Evolutionary conservation across 2,888 invertebrate genomes (phyloP), one percentile per base, ranked within the genome.

Genomic region (Acholoe squamosa): DNA sequence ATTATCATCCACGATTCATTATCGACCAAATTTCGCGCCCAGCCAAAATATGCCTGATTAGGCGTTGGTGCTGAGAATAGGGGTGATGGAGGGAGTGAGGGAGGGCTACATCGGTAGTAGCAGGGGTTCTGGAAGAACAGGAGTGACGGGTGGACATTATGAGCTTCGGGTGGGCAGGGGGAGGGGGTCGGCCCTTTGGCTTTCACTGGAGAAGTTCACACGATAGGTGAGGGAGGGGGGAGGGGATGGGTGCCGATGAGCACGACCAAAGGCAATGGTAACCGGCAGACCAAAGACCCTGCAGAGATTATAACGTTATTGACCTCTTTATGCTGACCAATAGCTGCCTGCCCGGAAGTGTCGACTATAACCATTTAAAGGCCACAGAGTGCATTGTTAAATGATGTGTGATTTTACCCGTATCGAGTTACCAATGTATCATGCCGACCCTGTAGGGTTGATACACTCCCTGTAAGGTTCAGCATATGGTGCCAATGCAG

Each of bases 1-100:
- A 84, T 84, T 84, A 84, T 84, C 84, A 43, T 43, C 84, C 84
- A 84, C 84, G 84, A 84, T 84, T 84, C 84, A 84, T 84, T 84
- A 84, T 84, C 84, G 84, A 84, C 84, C 43, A 51, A 84, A 84
- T 51, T 84, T 84, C 84, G 43, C 43, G 28, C 43, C 77, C 34
- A 1, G 51, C 43, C 16, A 51, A 84, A 84, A 84, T 84, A 34
- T 84, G 84, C 28, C 84, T 84, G 84, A 84, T 84, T 84, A 84
- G 84, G 84, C 84, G 28, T 34, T n/a, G 34, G 31, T 61, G 61
- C 43, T 43, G 43, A 43, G 43, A 43, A 43, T 3, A 43, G 43
- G 3, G 10, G 43, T 43, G 43, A 43, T 43, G 43, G 43, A 43
- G 43, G 43, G 43, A 43, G 22, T 61, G 61, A 19, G 5, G 61